These are phyloP conservation scores for Phaetusa simplex DNA, from an alignment of 2,113 vertebrate species.

Conservation along the genomic window DNA sequence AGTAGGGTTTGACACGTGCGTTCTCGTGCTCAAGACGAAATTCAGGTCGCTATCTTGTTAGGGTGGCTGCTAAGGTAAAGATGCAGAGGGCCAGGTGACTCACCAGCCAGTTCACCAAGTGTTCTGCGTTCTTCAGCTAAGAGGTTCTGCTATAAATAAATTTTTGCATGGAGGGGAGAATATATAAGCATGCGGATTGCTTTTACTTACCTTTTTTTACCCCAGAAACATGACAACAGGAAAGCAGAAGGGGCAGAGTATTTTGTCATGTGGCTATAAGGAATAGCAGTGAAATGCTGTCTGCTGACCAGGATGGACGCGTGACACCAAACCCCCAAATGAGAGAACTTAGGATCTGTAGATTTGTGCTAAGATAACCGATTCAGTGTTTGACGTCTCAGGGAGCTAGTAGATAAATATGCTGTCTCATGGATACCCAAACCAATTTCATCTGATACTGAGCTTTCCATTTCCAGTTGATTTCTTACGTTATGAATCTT, in stretches of 20 bases:
- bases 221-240: not conserved
- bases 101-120: not conserved
- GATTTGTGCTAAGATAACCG: not conserved
- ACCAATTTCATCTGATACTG: not conserved
- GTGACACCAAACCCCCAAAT: not conserved
- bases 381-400: not conserved
- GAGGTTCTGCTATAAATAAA: not conserved
- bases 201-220: not conserved
- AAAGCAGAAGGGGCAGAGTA: not conserved
- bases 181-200: not conserved
- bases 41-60: not conserved
- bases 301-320: not conserved
- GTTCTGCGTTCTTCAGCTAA: not conserved
- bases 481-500: slow-evolving; percentile 15
- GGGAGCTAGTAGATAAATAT: not conserved
- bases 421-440: not conserved
- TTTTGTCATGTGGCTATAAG: not conserved
- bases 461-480: not conserved
- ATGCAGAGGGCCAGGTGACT: not conserved
- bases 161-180: not conserved
- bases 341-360: not conserved
- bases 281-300: not conserved
- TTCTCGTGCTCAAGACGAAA: not conserved
- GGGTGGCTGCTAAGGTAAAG: not conserved
- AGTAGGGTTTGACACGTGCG: fast-evolving